A percentile compares a stretch with the other conserved stretches of the same genome.
These are phyloP conservation scores for Actinia tenebrosa DNA, from an alignment of 64 coral and sea anemone genomes.

Conservation along the genomic window DNA sequence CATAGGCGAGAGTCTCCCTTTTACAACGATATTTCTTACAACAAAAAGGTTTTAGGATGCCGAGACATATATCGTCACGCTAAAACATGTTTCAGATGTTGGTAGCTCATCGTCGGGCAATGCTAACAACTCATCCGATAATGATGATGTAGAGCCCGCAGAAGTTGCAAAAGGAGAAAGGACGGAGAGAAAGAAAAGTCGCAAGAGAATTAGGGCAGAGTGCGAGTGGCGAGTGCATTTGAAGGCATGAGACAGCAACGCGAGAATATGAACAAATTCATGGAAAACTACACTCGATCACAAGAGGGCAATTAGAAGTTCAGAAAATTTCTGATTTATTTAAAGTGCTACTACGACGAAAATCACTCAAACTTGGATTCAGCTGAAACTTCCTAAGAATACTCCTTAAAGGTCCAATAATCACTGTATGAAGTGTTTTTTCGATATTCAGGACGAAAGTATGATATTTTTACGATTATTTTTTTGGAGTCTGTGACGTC, in stretches of 20 bases:
- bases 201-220: constrained; percentile 3
- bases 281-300: no score
- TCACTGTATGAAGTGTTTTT: no score
- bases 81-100: background rate
- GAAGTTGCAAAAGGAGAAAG: background rate
- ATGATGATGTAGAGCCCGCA: background rate
- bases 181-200: constrained; percentile 2
- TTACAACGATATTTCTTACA: constrained; percentile 33
- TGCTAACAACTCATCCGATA: background rate
- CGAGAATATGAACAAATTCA: constrained; percentile 24
- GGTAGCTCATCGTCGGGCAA: no score
- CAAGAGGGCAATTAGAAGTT: no score
- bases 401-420: no score
- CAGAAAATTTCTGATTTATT: no score
- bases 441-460: no score
- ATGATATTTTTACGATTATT: no score
- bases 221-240: constrained; percentile 1
- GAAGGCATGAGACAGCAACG: constrained; percentile 18
- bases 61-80: constrained; percentile 39
- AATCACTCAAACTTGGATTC: no score
- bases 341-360: no score
- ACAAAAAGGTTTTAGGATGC: constrained; percentile 32
- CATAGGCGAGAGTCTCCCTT: constrained; percentile 26
- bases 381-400: no score
- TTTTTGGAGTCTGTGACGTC: no score